Evolutionary conservation across 2,113 vertebrate species (phyloP).

Genomic region (Boleophthalmus pectinirostris): DNA sequence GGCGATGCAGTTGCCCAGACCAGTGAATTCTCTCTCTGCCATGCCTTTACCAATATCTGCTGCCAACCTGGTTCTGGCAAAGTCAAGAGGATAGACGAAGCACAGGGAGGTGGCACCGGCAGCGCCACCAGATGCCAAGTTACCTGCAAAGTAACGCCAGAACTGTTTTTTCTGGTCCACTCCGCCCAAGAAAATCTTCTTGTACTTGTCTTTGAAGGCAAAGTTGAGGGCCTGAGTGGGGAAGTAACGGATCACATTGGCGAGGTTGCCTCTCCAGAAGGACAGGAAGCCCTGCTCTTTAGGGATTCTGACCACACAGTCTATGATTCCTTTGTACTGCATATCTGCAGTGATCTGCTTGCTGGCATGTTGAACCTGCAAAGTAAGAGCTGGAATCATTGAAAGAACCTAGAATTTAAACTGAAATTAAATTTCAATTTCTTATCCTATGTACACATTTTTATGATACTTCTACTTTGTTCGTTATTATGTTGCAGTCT

Average conservation of each 20-base stretch:
- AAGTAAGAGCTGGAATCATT: conserved; percentile 2
- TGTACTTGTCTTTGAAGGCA: conserved; percentile 99
- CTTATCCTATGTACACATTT: neutral
- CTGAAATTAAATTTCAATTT: neutral
- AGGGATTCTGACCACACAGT: conserved; percentile 93
- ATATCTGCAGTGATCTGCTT: conserved; percentile 91
- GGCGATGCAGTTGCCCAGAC: conserved; percentile 88
- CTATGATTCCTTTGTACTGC: conserved; percentile 97
- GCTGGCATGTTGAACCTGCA: conserved; percentile 97
- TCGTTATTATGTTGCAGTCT: conserved; percentile 16
- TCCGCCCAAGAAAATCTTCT: conserved; percentile 97
- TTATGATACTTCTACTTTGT: neutral
- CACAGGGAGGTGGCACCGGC: conserved; percentile 97
- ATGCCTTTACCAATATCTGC: conserved; percentile 93
- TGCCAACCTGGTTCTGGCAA: conserved; percentile 94
- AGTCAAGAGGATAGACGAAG: conserved; percentile 98
- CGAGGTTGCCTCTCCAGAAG: conserved; percentile 98
- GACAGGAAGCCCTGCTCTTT: conserved; percentile 95
- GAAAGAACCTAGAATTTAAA: neutral
- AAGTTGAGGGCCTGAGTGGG: conserved; percentile 99
- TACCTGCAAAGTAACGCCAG: conserved; percentile 98
- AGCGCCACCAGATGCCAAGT: conserved; percentile 93
- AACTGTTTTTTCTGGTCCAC: conserved; percentile 97
- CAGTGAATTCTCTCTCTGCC: conserved; percentile 88
- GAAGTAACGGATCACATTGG: conserved; percentile 99